Evolutionary conservation across 2,797 vertebrate genomes (phyloP), one percentile per base, ranked within the genome.

Genomic region (Dendrocincla tyrannina): DNA sequence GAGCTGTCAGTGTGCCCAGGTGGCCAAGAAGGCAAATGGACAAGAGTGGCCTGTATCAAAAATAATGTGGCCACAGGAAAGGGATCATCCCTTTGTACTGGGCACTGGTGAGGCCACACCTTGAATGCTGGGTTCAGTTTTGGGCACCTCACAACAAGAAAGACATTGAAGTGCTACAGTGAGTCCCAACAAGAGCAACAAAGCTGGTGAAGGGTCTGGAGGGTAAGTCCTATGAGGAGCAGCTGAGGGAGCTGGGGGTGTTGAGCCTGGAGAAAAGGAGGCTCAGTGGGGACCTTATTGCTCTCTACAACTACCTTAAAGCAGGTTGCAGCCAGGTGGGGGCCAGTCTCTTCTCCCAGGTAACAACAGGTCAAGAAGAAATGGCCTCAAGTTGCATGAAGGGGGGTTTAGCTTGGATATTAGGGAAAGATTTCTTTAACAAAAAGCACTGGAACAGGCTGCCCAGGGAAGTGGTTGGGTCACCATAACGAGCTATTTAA

Each of bases 151-250:
- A 35, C 30, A 6, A 13, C 17, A 12, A 12, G 35, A 32, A 32
- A 19, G 30, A 35, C 46, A 28, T 0, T 35, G 46, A 59, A 46
- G 15, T 23, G 39, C 35, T 67, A 25, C 46, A 85, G 39, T 1
- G 0, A 8, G 30, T 20, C 17, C 30, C 5, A 35, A 47, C 64
- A 28, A 39, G 58, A 24, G 11, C 13, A 50, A 0, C 2, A 6
- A 10, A 22, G 56, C 42, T 58, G 28, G 16, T 18, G 50, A 33
- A 30, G 28, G 14, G 16, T 50, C 17, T 25, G 33, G 28, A 63
- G 49, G 6, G 8, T 5, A 11, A 24, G 4, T n/a, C 7, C 12
- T 7, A 2, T 22, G 35, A 35, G 22, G 53, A 49, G 1, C 12
- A 13, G 25, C 55, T 67, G 46, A 41, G 14, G 30, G 39, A 47